These are phyloP conservation scores for Mamestra configurata DNA, from an alignment of 1,140 invertebrate genomes.

Conservation along the genomic window DNA sequence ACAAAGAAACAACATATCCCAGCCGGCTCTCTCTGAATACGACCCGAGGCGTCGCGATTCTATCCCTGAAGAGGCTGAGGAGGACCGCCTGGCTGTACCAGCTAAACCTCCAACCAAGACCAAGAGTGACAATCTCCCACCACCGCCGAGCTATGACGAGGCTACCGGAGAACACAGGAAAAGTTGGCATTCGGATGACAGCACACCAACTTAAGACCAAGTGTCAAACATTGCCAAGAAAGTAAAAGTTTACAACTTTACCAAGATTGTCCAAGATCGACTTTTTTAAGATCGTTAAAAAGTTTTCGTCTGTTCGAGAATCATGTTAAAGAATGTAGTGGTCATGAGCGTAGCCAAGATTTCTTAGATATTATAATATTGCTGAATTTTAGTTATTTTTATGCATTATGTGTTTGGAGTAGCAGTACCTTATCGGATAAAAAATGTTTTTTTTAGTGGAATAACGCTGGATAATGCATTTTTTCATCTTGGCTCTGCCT, in stretches of 20 bases:
- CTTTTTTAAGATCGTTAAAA: not conserved
- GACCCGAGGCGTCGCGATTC: slow-evolving; percentile 85
- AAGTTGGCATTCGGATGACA: slow-evolving; percentile 88
- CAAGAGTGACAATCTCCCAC: slow-evolving; percentile 74
- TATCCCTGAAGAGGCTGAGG: slow-evolving; percentile 86
- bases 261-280: not conserved
- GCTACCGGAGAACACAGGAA: slow-evolving; percentile 80
- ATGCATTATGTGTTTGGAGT: too few relatives aligned
- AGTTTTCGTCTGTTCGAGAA: not conserved
- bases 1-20: slow-evolving; percentile 89
- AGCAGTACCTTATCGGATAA: too few relatives aligned
- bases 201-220: slow-evolving; percentile 77
- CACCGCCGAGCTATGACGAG: slow-evolving; percentile 79
- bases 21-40: slow-evolving; percentile 86
- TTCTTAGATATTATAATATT: not conserved
- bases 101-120: slow-evolving; percentile 75
- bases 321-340: not conserved
- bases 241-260: slow-evolving; percentile 14
- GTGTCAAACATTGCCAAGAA: not conserved
- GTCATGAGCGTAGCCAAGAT: not conserved
- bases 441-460: too few relatives aligned
- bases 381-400: too few relatives aligned
- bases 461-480: too few relatives aligned
- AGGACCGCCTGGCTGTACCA: slow-evolving; percentile 77
- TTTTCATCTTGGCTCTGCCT: not conserved